phyloP scores from a whole-genome alignment of 2,113 vertebrate species.

The Gymnorhina tibicen region DNA sequence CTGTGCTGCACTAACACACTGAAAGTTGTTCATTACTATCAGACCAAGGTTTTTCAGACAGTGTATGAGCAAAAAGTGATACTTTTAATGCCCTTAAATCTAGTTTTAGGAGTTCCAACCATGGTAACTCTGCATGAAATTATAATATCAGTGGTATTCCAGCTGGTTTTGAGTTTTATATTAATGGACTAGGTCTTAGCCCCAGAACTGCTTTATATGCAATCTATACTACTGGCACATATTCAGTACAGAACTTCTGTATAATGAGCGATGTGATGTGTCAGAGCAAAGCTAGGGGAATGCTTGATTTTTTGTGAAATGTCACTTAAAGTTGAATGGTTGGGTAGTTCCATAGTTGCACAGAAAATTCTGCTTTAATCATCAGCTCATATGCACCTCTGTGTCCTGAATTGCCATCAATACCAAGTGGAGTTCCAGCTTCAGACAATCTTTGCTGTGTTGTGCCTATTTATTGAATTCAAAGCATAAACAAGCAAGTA shows the following conservation, averaged over 20 bases:
- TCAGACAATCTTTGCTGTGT: not conserved
- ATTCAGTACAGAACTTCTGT: not conserved
- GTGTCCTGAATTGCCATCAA: not conserved
- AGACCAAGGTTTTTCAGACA: not conserved
- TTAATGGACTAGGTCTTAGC: not conserved
- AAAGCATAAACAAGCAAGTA: not conserved
- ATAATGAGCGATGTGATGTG: not conserved
- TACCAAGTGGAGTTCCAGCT: not conserved
- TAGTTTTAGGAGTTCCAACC: not conserved
- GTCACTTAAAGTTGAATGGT: not conserved
- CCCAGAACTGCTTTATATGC: not conserved
- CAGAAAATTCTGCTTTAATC: not conserved
- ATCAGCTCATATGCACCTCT: not conserved
- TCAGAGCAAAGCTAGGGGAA: not conserved
- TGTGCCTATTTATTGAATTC: not conserved
- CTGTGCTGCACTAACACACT: not conserved
- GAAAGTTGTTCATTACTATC: not conserved
- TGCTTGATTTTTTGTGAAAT: not conserved
- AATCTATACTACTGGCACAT: not conserved
- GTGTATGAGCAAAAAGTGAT: not conserved
- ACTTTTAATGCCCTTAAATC: not conserved
- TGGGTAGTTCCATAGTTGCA: not conserved
- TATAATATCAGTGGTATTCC: not conserved
- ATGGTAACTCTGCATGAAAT: not conserved
- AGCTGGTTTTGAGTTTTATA: not conserved